phyloP scores from a whole-genome alignment of 1,140 invertebrate genomes.

The Chionoecetes opilio region DNA sequence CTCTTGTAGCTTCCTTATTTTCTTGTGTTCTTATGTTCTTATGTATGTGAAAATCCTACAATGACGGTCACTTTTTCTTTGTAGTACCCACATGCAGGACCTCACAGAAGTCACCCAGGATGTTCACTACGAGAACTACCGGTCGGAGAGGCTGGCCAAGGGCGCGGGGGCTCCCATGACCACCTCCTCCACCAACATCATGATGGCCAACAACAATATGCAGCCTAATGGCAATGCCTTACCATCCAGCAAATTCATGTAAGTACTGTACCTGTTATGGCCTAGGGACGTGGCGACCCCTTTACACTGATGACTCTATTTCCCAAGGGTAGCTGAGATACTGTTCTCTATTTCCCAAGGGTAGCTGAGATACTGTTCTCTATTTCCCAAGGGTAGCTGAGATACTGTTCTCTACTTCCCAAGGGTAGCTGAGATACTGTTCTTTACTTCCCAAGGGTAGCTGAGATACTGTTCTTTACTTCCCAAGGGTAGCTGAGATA shows the following conservation, averaged over 20 bases:
- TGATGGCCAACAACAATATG: slow-evolving; percentile 41
- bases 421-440: no score
- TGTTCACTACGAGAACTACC: slow-evolving; percentile 87
- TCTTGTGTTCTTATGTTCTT: not conserved
- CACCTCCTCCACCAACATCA: not conserved
- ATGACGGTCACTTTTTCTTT: not conserved
- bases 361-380: no score
- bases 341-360: no score
- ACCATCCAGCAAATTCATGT: slow-evolving; percentile 60
- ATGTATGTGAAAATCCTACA: not conserved
- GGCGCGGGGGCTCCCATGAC: slow-evolving; percentile 70
- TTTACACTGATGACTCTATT: no score
- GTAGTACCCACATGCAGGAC: slow-evolving; percentile 85
- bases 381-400: no score
- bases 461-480: no score
- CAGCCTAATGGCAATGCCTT: slow-evolving; percentile 56
- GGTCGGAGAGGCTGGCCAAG: slow-evolving; percentile 83
- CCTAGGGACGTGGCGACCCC: no score
- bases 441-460: no score
- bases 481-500: no score
- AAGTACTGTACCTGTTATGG: slow-evolving; percentile 46
- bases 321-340: no score
- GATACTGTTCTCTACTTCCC: no score
- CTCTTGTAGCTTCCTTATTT: not conserved
- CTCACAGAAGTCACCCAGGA: slow-evolving; percentile 86